Base-by-base conservation (phyloP, 2,888 invertebrate species). In the Pristionchus maxplancki region DNA sequence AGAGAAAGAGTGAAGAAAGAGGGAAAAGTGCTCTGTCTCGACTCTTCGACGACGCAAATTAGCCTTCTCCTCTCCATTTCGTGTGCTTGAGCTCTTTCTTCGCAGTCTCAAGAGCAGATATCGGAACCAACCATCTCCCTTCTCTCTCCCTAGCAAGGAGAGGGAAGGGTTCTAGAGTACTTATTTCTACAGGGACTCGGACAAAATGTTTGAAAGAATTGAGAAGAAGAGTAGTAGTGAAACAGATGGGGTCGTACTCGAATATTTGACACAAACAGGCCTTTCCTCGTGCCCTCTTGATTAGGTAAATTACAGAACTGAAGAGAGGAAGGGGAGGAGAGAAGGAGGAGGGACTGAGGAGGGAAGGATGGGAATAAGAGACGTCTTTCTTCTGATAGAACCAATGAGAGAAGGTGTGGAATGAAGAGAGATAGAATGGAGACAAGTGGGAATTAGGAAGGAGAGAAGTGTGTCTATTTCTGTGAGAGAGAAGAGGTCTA, bases 401-500 rank as follows among this genome's bases (percentile, higher is more conserved):
- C 24, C 5, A 58, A n/a, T 53, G 50, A 44, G 50, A 58, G 58
- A 58, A 11, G 31, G 53, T 34, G 50, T 15, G 20, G 44, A 58
- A 34, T n/a, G n/a, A 44, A 53, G 83, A 82, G 74, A 74, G 5
- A 28, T 13, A 24, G 71, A 71, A 40, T 44, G 44, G 50, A 48
- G 62, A 48, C 37, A 31, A 84, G 37, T n/a, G 83, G 44, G 78
- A 85, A 88, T 85, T 82, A 88, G 71, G 87, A 71, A 20, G 24
- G 37, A 50, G 53, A 53, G n/a, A 17, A 50, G 71, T 15, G 20
- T 24, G 74, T 34, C 74, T 74, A 74, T 74, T 74, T 40, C 8
- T 74, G 74, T 74, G 74, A 62, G 87, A 37, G 71, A 86, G 31
- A 67, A 81, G 87, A 64, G 74, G 58, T 81, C 89, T 89, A 90